These are phyloP conservation scores for Melanotaenia parkinsoni DNA, from an alignment of 2,797 vertebrate genomes.

Conservation along the genomic window DNA sequence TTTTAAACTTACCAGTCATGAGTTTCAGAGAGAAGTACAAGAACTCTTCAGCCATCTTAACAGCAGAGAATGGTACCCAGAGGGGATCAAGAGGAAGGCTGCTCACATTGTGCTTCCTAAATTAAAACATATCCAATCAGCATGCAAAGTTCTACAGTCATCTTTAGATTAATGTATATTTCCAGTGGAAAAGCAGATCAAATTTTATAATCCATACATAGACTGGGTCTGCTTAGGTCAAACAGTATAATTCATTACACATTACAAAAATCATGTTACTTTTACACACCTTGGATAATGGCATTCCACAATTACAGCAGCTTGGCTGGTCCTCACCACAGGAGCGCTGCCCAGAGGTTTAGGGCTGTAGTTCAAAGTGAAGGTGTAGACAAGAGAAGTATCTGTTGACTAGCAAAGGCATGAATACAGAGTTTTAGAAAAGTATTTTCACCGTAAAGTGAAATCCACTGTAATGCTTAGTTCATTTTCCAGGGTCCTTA, in stretches of 20 bases:
- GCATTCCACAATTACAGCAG: conserved; percentile 72
- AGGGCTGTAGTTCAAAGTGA: conserved; percentile 68
- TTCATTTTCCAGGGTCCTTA: conserved; percentile 42
- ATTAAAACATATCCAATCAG: conserved; percentile 5
- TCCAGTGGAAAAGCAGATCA: not conserved
- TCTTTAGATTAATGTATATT: not conserved
- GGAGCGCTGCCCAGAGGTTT: not conserved
- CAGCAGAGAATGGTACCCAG: conserved; percentile 73
- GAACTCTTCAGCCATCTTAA: conserved; percentile 69
- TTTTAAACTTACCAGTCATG: conserved; percentile 72
- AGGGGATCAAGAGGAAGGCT: conserved; percentile 67
- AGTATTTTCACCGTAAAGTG: not conserved
- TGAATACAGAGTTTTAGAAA: not conserved
- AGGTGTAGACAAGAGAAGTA: conserved; percentile 68
- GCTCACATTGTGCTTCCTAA: conserved; percentile 80
- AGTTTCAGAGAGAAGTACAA: conserved; percentile 78
- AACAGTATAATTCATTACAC: not conserved
- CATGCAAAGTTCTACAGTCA: conserved; percentile 12
- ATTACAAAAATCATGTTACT: not conserved
- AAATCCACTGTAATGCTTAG: not conserved
- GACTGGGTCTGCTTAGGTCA: not conserved
- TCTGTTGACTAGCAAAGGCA: conserved; percentile 62
- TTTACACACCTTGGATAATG: conserved; percentile 77
- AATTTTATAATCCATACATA: not conserved
- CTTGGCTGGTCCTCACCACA: conserved; percentile 65